Percentiles rank a stretch among this genome's conserved stretches.
phyloP scores from a whole-genome alignment of 2,113 vertebrate genomes.

The Pungitius pungitius region DNA sequence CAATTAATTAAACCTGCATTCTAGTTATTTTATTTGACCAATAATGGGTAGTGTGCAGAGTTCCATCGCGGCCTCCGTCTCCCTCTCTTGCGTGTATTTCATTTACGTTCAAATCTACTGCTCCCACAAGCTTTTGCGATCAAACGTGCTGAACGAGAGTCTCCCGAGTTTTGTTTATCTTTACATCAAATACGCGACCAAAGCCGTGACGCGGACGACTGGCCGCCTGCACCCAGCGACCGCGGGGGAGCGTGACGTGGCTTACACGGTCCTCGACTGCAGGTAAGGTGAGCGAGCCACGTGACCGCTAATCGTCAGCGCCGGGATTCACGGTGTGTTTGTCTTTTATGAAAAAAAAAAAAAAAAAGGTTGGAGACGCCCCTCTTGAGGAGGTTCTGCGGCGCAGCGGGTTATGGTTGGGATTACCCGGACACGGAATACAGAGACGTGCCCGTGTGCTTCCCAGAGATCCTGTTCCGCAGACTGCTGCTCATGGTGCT shows the following conservation, averaged over 20 bases:
- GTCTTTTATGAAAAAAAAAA: too few relatives aligned
- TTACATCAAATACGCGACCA: constrained; percentile 35
- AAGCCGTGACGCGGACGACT: constrained; percentile 33
- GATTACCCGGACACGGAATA: constrained; percentile 77
- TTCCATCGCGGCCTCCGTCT: neutral
- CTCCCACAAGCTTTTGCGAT: constrained; percentile 48
- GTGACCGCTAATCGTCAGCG: neutral
- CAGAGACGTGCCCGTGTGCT: constrained; percentile 76
- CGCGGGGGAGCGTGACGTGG: neutral
- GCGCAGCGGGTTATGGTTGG: constrained; percentile 74
- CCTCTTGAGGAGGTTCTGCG: constrained; percentile 72
- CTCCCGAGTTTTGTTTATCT: constrained; percentile 60
- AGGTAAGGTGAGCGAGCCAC: constrained; percentile 52
- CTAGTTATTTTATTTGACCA: fast-evolving
- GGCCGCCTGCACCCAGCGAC: constrained; percentile 24
- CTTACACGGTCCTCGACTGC: constrained; percentile 61
- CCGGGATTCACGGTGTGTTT: neutral
- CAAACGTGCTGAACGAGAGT: constrained; percentile 27
- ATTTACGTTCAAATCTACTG: constrained; percentile 61
- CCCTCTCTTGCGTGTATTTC: constrained; percentile 32
- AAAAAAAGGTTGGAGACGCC: constrained; percentile 43
- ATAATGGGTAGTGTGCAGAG: constrained; percentile 46
- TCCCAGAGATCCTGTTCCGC: constrained; percentile 65
- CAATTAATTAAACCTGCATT: neutral
- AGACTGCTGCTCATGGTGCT: constrained; percentile 65